Evolutionary conservation across 2,888 invertebrate species (phyloP).

Genomic region (Epinotia bilunana): DNA sequence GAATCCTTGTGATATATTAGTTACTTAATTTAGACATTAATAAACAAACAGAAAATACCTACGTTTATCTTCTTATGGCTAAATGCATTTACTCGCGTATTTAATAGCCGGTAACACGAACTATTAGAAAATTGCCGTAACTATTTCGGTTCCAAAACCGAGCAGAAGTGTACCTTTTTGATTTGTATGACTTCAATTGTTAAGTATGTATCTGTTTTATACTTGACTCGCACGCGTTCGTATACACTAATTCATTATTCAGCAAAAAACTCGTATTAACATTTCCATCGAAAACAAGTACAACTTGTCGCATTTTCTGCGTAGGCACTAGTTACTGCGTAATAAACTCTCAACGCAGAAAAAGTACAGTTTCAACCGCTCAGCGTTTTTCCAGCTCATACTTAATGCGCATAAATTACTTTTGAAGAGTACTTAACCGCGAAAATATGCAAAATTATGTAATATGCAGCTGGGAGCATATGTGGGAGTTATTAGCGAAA

Average conservation of each 20-base stretch:
- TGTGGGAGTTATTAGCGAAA: constrained; percentile 66
- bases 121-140: too few species aligned
- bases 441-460: constrained; percentile 71
- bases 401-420: constrained; percentile 74
- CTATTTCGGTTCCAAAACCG: too few species aligned
- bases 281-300: constrained; percentile 18
- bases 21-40: too few species aligned
- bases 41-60: too few species aligned
- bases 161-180: too few species aligned
- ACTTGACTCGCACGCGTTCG: neutral
- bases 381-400: constrained; percentile 61
- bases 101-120: too few species aligned
- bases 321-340: constrained; percentile 41
- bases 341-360: constrained; percentile 49
- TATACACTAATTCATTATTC: neutral
- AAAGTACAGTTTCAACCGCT: constrained; percentile 54
- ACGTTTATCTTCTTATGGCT: too few species aligned
- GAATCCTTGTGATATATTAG: too few species aligned
- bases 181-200: too few species aligned
- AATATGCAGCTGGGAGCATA: constrained; percentile 63
- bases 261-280: neutral
- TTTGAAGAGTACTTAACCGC: constrained; percentile 63
- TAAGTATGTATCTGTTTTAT: neutral
- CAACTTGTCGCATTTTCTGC: constrained; percentile 44
- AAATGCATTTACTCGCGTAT: too few species aligned